Conservation (phyloP, 2,888 invertebrate genomes). For the Idaea aversata region DNA sequence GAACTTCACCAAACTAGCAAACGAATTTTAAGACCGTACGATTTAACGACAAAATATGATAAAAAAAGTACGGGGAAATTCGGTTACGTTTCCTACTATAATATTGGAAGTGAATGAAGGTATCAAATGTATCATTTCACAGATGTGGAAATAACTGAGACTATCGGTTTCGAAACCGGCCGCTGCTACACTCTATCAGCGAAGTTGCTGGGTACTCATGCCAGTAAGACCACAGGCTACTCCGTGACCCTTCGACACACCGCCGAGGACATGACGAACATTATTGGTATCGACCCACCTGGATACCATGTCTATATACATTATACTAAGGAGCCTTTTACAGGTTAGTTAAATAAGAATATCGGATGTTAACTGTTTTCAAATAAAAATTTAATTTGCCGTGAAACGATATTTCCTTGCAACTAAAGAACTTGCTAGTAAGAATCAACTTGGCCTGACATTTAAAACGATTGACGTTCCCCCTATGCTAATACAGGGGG, state of each 20-base stretch:
- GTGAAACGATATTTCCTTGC: too few species aligned
- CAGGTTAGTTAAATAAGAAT: conserved; percentile 57
- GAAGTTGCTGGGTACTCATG: conserved; percentile 56
- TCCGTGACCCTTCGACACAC: conserved; percentile 80
- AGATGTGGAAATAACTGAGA: conserved; percentile 76
- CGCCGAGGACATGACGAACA: conserved; percentile 48
- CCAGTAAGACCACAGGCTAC: conserved; percentile 76
- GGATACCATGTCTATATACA: conserved; percentile 84
- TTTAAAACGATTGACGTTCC: too few species aligned
- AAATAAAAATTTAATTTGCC: too few species aligned
- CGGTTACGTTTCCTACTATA: too few species aligned
- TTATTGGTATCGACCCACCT: conserved; percentile 52
- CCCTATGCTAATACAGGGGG: too few species aligned
- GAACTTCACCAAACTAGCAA: background rate
- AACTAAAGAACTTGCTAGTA: too few species aligned
- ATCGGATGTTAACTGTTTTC: background rate
- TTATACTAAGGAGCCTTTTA: conserved; percentile 80
- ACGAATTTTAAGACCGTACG: too few species aligned
- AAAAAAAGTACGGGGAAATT: too few species aligned
- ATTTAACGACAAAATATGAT: too few species aligned
- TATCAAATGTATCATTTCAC: conserved; percentile 4
- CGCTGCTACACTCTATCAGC: conserved; percentile 82
- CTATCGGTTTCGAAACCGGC: conserved; percentile 77
- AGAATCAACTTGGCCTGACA: too few species aligned
- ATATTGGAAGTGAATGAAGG: too few species aligned